Base-by-base conservation (phyloP, 2,797 vertebrate species). In the Myripristis murdjan region DNA sequence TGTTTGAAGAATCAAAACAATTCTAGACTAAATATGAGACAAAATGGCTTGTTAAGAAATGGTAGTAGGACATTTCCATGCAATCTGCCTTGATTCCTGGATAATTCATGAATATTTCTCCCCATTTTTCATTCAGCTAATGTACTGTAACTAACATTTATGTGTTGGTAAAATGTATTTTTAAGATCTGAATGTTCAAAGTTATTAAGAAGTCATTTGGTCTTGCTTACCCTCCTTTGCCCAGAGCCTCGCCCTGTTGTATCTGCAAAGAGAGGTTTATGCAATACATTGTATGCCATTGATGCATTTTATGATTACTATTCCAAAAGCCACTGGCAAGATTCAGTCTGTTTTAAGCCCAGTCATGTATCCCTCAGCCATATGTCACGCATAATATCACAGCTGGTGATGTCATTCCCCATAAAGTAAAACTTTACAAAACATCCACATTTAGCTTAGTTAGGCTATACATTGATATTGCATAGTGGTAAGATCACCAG, bases 391-490 rank as follows among this genome's bases (percentile, higher is more conserved):
- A 15, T 55, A 59, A 73, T 73, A 59, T 8, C 18, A 28, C 15
- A 16, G 33, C 55, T 47, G 22, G 10, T 44, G 24, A 24, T 24
- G 48, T 51, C 53, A 72, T 33, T 28, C 16, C 7, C 44, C 33
- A 23, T 55, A 24, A 56, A 28, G 62, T 47, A 14, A 64, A n/a
- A 61, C 26, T 22, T 54, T 33, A 8, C 11, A 31, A 55, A 61
- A 55, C 68, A 35, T 6, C 66, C 16, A 72, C 73, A 63, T 75
- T 65, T 39, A 14, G 6, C 55, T 53, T 23, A 41, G 18, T 52
- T n/a, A 44, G 5, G 0, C 28, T 31, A 11, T 33, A 46, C 9
- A 6, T 79, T 14, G 62, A 67, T 48, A 62, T 65, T 67, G 5
- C 70, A 43, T 51, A 59, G 33, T 55, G 26, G 14, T 39, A 66